These are phyloP conservation scores for Drosophila stalkeri DNA, from an alignment of 2,888 invertebrate genomes.

Conservation along the genomic window DNA sequence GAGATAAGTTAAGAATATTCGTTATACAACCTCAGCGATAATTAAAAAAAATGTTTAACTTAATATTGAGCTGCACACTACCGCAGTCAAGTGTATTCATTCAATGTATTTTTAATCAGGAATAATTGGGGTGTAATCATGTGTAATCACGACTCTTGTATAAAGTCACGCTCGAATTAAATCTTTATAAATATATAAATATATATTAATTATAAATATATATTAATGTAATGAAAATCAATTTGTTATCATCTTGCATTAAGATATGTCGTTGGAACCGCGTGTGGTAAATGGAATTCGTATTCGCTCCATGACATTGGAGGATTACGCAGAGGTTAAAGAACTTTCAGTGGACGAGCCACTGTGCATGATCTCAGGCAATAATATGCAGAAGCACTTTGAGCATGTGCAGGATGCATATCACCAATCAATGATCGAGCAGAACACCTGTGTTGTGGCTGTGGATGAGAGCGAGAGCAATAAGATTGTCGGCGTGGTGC, in stretches of 20 bases:
- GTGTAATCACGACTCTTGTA: too few species aligned
- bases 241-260: not conserved
- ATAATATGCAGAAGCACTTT: not conserved
- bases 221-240: not conserved
- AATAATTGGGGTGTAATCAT: too few species aligned
- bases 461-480: constrained; percentile 1
- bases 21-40: too few species aligned
- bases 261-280: not conserved
- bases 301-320: not conserved
- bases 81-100: too few species aligned
- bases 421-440: constrained; percentile 14
- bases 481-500: constrained; percentile 23
- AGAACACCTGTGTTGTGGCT: constrained; percentile 34
- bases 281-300: not conserved
- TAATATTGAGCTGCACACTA: too few species aligned
- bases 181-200: not conserved
- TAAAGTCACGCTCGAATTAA: too few species aligned
- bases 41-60: too few species aligned
- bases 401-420: constrained; percentile 21
- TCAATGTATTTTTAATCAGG: too few species aligned
- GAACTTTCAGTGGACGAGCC: constrained; percentile 2
- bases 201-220: not conserved
- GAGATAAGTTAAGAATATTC: too few species aligned
- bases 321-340: not conserved
- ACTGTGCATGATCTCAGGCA: constrained; percentile 7